Base-by-base conservation (phyloP, 2,797 vertebrate genomes). In the Hypotaenidia philippensis region DNA sequence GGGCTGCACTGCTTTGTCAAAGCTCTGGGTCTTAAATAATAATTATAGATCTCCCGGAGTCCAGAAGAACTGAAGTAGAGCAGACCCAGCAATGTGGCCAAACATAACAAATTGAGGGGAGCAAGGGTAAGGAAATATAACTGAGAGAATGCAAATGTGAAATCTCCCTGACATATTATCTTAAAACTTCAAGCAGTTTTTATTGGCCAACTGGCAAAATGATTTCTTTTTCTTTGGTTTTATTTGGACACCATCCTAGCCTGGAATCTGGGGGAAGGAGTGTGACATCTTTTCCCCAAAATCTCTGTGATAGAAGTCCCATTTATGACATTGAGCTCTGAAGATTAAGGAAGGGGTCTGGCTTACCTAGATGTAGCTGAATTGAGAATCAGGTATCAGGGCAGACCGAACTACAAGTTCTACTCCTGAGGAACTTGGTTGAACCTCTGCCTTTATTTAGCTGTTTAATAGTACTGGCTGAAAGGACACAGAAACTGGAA, bases 1-100 rank as follows among this genome's bases (percentile, higher is more conserved):
- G n/a, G 60, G 18, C 45, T 90, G 10, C 56, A 59, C 4, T 86
- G 19, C 55, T 92, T 93, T 83, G 55, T 90, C 36, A 88, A 86
- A 89, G 52, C 34, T 88, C 25, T 91, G 9, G 25, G 79, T 91
- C 56, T 79, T 86, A 90, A 94, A 76, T 72, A 92, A 84, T 96
- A 90, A 69, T 95, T 72, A 63, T 38, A 94, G 55, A 40, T 52
- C 79, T 96, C 76, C 79, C 72, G 44, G 44, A 90, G 59, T 81
- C 72, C 32, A 69, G 65, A 83, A 87, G 63, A 63, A 50, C 75
- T 90, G 82, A 90, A 72, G 47, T 47, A 75, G 53, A 94, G 49
- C 87, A 96, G 47, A 86, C 34, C 38, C 25, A 89, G 55, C 26
- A 77, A 68, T 44, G 56, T 61, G 59, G 87, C 93, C 93, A 97